These are phyloP conservation scores for Gryon sp. DNA, from an alignment of 1,140 invertebrate genomes.

Conservation along the genomic window DNA sequence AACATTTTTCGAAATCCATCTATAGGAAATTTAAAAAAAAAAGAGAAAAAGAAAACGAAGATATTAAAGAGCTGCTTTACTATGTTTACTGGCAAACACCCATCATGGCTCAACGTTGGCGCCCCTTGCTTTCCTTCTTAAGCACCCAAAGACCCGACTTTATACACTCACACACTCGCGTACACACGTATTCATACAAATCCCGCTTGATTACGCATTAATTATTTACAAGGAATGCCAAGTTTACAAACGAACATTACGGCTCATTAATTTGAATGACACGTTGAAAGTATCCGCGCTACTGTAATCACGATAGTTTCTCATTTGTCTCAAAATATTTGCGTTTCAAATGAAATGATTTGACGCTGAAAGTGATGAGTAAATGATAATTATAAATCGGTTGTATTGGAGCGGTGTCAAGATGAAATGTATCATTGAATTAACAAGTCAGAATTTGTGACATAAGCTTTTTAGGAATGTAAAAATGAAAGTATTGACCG, in stretches of 20 bases:
- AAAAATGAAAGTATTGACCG: too few relatives aligned
- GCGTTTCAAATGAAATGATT: slow-evolving; percentile 33
- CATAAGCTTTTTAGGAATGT: too few relatives aligned
- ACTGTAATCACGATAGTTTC: slow-evolving; percentile 43
- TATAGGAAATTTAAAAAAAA: too few relatives aligned
- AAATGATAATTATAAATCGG: slow-evolving; percentile 43
- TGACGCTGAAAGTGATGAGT: slow-evolving; percentile 1
- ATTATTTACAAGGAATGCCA: slow-evolving; percentile 74
- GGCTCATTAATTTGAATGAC: slow-evolving; percentile 75
- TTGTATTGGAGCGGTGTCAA: slow-evolving; percentile 44
- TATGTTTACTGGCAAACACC: slow-evolving; percentile 76
- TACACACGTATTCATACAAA: too few relatives aligned
- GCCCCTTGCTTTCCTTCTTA: slow-evolving; percentile 64
- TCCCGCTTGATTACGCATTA: slow-evolving; percentile 76
- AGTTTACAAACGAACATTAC: slow-evolving; percentile 49
- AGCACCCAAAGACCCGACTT: slow-evolving; percentile 63
- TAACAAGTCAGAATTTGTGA: too few relatives aligned
- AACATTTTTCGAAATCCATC: too few relatives aligned
- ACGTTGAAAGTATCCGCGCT: slow-evolving; percentile 60
- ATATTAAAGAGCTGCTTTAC: slow-evolving; percentile 70
- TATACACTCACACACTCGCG: too few relatives aligned
- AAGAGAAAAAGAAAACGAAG: slow-evolving; percentile 13
- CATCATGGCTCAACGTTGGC: slow-evolving; percentile 68
- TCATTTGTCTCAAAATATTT: slow-evolving; percentile 21
- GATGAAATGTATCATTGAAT: slow-evolving; percentile 66